phyloP scores from a whole-genome alignment of 2,888 invertebrate species.

The Torymus tubicola region DNA sequence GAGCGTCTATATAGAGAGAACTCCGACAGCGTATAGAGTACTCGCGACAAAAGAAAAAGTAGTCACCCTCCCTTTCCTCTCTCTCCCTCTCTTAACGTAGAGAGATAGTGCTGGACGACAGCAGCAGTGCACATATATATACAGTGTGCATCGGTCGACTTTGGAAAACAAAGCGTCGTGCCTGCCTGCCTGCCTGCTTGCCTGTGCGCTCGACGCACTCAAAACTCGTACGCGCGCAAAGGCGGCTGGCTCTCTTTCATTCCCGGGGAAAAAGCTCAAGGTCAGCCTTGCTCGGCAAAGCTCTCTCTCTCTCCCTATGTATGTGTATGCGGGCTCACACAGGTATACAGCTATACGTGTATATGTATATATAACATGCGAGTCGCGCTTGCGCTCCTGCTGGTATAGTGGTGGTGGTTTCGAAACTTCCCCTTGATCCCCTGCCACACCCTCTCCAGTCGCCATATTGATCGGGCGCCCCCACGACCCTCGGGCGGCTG shows the following conservation, averaged over 20 bases:
- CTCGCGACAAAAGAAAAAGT: slow-evolving; percentile 7
- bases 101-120: neutral
- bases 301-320: neutral
- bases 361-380: too few relatives aligned
- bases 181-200: neutral
- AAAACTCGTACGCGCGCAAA: neutral
- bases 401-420: slow-evolving; percentile 47
- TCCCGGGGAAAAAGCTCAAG: slow-evolving; percentile 67
- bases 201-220: neutral
- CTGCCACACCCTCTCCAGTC: slow-evolving; percentile 69
- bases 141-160: slow-evolving; percentile 10
- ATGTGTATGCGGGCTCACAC: too few relatives aligned
- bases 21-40: slow-evolving; percentile 3
- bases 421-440: slow-evolving; percentile 65
- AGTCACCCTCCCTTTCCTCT: neutral
- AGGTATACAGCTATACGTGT: too few relatives aligned
- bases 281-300: slow-evolving; percentile 58
- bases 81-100: neutral
- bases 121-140: too few relatives aligned
- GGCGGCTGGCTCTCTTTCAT: slow-evolving; percentile 14
- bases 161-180: slow-evolving; percentile 9
- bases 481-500: slow-evolving; percentile 57
- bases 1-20: neutral
- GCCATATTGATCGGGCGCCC: slow-evolving; percentile 72
- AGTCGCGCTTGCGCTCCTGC: slow-evolving; percentile 34